Evolutionary conservation across 30 jellyfish, hydroid and myxozoan species (phyloP).

Genomic region (Pelagia noctiluca): DNA sequence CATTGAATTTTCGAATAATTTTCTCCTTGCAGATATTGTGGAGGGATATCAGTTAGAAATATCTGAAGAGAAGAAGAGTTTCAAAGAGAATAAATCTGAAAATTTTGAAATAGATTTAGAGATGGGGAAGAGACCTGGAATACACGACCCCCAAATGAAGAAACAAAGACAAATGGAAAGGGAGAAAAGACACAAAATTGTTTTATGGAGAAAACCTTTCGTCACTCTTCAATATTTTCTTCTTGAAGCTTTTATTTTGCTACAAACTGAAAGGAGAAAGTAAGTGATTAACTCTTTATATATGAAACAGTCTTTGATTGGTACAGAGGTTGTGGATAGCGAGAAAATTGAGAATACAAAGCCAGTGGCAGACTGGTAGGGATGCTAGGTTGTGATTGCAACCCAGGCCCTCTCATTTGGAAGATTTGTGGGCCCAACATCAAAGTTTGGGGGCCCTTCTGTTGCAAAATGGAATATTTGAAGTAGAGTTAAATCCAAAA

Average conservation of each 20-base stretch:
- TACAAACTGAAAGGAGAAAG: slow-evolving; percentile 80
- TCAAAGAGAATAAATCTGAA: slow-evolving; percentile 1
- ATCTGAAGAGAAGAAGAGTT: neutral
- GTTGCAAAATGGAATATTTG: too few relatives aligned
- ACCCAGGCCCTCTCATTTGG: too few relatives aligned
- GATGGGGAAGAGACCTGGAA: slow-evolving; percentile 66
- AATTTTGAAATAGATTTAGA: slow-evolving; percentile 16
- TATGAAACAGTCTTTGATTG: neutral
- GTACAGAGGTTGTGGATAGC: too few relatives aligned
- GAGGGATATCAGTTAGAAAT: too few relatives aligned
- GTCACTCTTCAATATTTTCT: slow-evolving; percentile 83
- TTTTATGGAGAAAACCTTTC: slow-evolving; percentile 87
- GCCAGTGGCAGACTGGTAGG: too few relatives aligned
- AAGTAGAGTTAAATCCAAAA: too few relatives aligned
- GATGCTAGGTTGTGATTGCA: too few relatives aligned
- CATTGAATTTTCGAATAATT: too few relatives aligned
- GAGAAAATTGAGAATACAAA: too few relatives aligned
- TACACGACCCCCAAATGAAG: slow-evolving; percentile 40
- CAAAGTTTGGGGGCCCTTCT: too few relatives aligned
- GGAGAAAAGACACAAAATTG: slow-evolving; percentile 81
- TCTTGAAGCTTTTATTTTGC: slow-evolving; percentile 65
- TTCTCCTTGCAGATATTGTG: too few relatives aligned
- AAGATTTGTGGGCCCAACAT: too few relatives aligned
- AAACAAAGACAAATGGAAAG: slow-evolving; percentile 77
- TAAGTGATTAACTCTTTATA: slow-evolving; percentile 30